A percentile compares a stretch with the other conserved stretches of the same genome.
phyloP scores from a whole-genome alignment of 2,888 invertebrate genomes.

The Drosophila nr. perissopoda region DNA sequence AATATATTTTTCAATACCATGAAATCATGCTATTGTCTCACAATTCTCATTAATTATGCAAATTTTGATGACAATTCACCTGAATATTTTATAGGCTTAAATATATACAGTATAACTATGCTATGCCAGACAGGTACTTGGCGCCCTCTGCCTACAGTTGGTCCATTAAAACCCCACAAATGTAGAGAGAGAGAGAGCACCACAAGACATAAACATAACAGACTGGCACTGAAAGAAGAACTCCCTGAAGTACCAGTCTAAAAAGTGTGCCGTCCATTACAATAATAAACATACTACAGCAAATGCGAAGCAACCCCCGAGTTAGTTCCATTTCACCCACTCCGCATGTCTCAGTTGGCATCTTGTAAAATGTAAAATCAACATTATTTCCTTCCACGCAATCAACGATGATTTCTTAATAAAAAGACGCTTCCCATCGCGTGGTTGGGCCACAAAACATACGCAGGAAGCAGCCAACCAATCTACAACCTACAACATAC shows the following conservation, averaged over 20 bases:
- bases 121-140: conserved; percentile 31
- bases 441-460: conserved; percentile 28
- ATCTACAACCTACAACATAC: conserved; percentile 28
- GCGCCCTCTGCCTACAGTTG: conserved; percentile 1
- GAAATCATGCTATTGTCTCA: background rate
- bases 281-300: conserved; percentile 69
- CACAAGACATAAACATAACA: conserved; percentile 58
- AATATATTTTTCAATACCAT: background rate
- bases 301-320: conserved; percentile 42
- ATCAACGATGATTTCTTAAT: conserved; percentile 80
- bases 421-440: conserved; percentile 57
- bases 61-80: conserved; percentile 33
- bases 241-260: conserved; percentile 52
- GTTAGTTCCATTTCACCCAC: conserved; percentile 22
- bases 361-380: conserved; percentile 72
- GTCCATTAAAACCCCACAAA: conserved; percentile 53
- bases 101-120: background rate
- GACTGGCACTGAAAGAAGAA: conserved; percentile 36
- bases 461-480: conserved; percentile 43
- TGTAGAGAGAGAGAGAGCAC: conserved; percentile 8
- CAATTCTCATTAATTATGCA: conserved; percentile 37
- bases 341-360: conserved; percentile 41
- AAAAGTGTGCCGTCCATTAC: conserved; percentile 68
- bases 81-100: conserved; percentile 34
- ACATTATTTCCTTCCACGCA: conserved; percentile 79